Conservation (phyloP, 2,888 invertebrate genomes). For the Caenorhabditis doughertyi region DNA sequence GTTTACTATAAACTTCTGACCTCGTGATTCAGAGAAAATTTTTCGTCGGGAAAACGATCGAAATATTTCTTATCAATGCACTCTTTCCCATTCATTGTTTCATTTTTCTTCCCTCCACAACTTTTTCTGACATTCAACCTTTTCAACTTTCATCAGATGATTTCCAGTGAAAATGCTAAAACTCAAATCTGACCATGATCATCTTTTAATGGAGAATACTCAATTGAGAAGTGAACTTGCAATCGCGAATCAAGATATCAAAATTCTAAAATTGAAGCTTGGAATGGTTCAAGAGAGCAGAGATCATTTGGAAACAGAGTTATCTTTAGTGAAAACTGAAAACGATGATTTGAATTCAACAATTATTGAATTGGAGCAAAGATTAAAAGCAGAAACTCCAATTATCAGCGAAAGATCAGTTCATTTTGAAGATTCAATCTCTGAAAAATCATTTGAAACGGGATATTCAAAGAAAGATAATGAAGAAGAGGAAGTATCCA, state of each 20-base stretch:
- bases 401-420: not conserved
- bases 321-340: not conserved
- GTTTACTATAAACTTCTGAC: too few species aligned
- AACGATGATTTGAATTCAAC: not conserved
- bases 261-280: not conserved
- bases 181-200: slow-evolving; percentile 1
- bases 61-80: slow-evolving; percentile 15
- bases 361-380: not conserved
- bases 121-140: not conserved
- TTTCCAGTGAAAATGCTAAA: slow-evolving; percentile 4
- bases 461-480: not conserved
- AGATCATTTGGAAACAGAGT: slow-evolving; percentile 5
- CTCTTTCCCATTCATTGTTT: not conserved
- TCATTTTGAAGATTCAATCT: not conserved
- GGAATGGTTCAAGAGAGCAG: slow-evolving; percentile 4
- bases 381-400: not conserved
- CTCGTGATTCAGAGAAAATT: not conserved
- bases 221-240: not conserved
- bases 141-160: not conserved
- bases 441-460: not conserved
- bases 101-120: not conserved
- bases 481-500: not conserved
- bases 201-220: not conserved
- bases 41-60: not conserved
- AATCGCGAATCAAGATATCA: not conserved